Evolutionary conservation across 1,140 invertebrate species (phyloP).

Genomic region (Liolophura sinensis): DNA sequence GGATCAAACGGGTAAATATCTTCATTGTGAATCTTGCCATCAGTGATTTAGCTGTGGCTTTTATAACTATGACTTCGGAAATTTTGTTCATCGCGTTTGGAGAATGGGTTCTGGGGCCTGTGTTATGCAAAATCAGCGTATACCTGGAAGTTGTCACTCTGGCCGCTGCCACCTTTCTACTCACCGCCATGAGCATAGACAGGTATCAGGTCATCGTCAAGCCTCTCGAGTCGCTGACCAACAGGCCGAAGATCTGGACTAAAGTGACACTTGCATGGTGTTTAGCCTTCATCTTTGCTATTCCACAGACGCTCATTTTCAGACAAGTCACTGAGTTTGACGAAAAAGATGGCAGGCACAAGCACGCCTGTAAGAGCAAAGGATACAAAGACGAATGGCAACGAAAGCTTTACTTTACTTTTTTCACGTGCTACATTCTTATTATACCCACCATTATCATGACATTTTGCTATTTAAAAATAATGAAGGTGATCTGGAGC

Average conservation of each 20-base stretch:
- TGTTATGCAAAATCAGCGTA: slow-evolving; percentile 57
- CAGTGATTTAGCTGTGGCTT: slow-evolving; percentile 59
- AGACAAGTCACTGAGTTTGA: slow-evolving; percentile 32
- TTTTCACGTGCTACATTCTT: slow-evolving; percentile 57
- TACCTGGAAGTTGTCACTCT: slow-evolving; percentile 60
- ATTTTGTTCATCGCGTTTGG: slow-evolving; percentile 59
- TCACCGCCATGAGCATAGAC: slow-evolving; percentile 60
- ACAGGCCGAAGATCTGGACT: slow-evolving; percentile 38
- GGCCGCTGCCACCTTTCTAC: slow-evolving; percentile 58
- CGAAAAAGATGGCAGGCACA: slow-evolving; percentile 33
- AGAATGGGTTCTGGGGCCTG: slow-evolving; percentile 58
- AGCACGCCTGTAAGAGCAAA: slow-evolving; percentile 49
- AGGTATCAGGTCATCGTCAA: slow-evolving; percentile 55
- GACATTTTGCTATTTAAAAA: slow-evolving; percentile 59
- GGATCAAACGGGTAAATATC: slow-evolving; percentile 48
- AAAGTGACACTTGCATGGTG: slow-evolving; percentile 59
- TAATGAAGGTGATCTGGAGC: slow-evolving; percentile 58
- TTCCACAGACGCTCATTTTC: slow-evolving; percentile 61
- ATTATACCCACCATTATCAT: slow-evolving; percentile 58
- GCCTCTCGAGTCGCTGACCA: slow-evolving; percentile 46
- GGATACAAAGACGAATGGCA: slow-evolving; percentile 61
- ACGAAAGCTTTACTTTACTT: slow-evolving; percentile 59
- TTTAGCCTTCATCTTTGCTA: slow-evolving; percentile 56
- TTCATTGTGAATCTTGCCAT: slow-evolving; percentile 59
- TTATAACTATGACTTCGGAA: slow-evolving; percentile 61